A percentile compares a stretch with the other conserved stretches of the same genome.
Conservation (phyloP, 2,113 vertebrate species). For the Merops nubicus region DNA sequence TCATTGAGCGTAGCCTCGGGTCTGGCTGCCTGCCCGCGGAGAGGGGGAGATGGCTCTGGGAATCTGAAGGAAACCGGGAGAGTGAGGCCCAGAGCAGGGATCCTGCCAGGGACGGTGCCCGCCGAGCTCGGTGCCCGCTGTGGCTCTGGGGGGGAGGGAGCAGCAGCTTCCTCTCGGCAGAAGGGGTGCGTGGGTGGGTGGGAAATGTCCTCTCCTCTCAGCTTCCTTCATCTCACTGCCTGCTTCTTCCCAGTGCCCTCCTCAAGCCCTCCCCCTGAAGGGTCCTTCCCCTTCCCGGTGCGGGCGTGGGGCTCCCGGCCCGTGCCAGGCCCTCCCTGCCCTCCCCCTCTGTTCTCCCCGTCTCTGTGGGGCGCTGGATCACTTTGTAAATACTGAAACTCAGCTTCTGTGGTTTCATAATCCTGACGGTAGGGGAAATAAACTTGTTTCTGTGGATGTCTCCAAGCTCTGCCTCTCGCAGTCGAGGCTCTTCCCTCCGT, state of each 20-base stretch:
- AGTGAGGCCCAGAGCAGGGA: neutral
- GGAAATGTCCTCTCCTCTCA: neutral
- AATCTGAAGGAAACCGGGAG: fast-evolving
- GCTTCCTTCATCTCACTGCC: neutral
- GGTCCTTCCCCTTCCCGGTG: neutral
- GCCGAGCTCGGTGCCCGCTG: too few relatives aligned
- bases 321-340: neutral
- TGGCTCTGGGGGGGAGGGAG: neutral
- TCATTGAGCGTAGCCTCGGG: too few relatives aligned
- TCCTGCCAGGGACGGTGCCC: neutral
- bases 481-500: neutral
- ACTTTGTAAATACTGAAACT: constrained; percentile 59
- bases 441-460: constrained; percentile 53
- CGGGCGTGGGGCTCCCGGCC: neutral
- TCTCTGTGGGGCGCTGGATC: constrained; percentile 40
- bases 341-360: constrained; percentile 39
- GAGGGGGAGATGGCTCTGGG: fast-evolving
- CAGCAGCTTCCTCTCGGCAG: neutral
- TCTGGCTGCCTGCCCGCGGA: too few relatives aligned
- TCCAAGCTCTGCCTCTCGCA: neutral
- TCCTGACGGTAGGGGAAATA: constrained; percentile 61
- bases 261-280: neutral
- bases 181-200: neutral
- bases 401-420: constrained; percentile 63
- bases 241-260: neutral